Conservation (phyloP, 2,888 invertebrate species). For the Byasa hedistus region DNA sequence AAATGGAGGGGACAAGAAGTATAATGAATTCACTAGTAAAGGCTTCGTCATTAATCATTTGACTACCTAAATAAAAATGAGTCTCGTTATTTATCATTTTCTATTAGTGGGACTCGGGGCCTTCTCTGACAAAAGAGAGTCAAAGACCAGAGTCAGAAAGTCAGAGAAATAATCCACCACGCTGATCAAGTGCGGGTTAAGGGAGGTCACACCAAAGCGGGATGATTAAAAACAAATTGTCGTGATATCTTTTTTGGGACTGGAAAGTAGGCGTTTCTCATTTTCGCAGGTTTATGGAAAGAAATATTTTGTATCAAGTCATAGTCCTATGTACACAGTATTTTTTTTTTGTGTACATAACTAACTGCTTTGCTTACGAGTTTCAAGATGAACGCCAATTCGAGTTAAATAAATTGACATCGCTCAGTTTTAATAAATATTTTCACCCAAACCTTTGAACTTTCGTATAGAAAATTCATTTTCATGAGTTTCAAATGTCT, state of each 20-base stretch:
- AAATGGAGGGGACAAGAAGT: too few species aligned
- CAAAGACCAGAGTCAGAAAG: too few species aligned
- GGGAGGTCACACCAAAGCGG: too few species aligned
- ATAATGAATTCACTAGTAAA: too few species aligned
- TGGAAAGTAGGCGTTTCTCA: neutral
- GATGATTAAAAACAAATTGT: neutral
- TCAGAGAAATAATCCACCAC: too few species aligned
- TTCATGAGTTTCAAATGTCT: neutral
- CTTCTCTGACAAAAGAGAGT: too few species aligned
- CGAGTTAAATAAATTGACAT: conserved; percentile 15
- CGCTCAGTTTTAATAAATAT: conserved; percentile 18
- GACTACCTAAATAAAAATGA: too few species aligned
- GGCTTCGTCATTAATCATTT: too few species aligned
- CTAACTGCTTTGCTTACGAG: conserved; percentile 13
- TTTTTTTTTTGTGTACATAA: conserved; percentile 13
- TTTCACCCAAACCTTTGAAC: conserved; percentile 6
- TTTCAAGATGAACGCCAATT: conserved; percentile 9
- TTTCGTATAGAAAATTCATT: conserved; percentile 3
- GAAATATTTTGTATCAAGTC: neutral
- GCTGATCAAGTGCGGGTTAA: too few species aligned
- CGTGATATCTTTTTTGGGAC: neutral
- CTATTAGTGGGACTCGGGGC: too few species aligned
- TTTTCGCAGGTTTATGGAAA: neutral
- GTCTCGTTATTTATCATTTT: too few species aligned
- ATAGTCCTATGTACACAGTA: conserved; percentile 22